phyloP scores from a whole-genome alignment of 2,113 vertebrate genomes.

The Camelus bactrianus region DNA sequence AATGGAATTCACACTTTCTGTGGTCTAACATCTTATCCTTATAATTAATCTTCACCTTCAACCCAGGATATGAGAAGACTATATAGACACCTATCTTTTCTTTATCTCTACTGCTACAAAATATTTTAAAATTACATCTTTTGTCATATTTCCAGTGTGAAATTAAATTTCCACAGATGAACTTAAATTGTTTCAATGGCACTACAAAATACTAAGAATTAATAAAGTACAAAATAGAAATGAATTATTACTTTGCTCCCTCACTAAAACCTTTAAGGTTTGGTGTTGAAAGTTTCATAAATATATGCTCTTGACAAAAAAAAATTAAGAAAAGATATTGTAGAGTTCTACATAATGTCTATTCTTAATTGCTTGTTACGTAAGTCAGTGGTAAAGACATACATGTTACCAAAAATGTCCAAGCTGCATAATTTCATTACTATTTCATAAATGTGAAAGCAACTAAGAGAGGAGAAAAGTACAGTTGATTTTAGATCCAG shows the following conservation, averaged over 20 bases:
- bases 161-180: background rate
- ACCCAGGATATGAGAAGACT: background rate
- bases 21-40: background rate
- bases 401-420: conserved; percentile 5
- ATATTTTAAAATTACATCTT: background rate
- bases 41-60: conserved; percentile 49
- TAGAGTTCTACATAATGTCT: background rate
- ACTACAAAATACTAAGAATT: conserved; percentile 32
- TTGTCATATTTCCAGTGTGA: conserved; percentile 20
- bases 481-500: background rate
- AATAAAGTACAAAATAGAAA: conserved; percentile 19
- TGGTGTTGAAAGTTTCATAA: conserved; percentile 25
- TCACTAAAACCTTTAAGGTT: background rate
- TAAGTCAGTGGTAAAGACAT: background rate
- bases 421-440: background rate
- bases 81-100: conserved; percentile 19
- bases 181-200: background rate
- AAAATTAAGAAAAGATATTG: background rate
- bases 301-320: background rate
- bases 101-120: conserved; percentile 20
- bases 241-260: background rate
- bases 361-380: conserved; percentile 18
- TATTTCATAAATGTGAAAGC: background rate
- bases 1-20: conserved; percentile 1
- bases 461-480: conserved; percentile 5